Evolutionary conservation across 30 jellyfish, hydroid and myxozoan species (phyloP).

Genomic region (Turritopsis rubra): DNA sequence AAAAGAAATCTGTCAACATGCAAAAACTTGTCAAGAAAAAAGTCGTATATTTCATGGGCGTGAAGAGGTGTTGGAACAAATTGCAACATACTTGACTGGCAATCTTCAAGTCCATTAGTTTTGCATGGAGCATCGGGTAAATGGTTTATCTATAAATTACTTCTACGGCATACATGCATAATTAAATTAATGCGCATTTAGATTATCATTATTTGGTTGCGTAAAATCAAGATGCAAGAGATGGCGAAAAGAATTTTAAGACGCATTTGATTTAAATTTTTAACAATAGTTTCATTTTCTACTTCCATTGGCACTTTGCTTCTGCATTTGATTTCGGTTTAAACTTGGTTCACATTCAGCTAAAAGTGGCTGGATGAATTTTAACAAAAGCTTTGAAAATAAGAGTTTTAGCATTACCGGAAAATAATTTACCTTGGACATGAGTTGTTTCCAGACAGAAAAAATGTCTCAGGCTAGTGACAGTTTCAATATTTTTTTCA

Average conservation of each 20-base stretch:
- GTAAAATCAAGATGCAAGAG: too few relatives aligned
- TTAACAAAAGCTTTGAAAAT: neutral
- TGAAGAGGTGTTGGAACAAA: conserved; percentile 48
- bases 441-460: neutral
- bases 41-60: conserved; percentile 68
- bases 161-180: neutral
- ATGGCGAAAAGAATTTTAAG: too few relatives aligned
- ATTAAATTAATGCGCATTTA: neutral
- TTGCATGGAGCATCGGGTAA: conserved; percentile 46
- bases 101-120: conserved; percentile 26
- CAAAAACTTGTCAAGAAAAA: conserved; percentile 64
- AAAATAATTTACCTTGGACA: too few relatives aligned
- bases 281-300: too few relatives aligned
- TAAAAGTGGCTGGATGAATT: neutral
- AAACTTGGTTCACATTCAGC: neutral
- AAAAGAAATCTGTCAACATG: conserved; percentile 65
- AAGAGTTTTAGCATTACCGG: too few relatives aligned
- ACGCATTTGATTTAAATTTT: too few relatives aligned
- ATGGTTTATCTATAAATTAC: too few relatives aligned
- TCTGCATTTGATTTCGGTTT: neutral
- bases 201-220: neutral
- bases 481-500: neutral
- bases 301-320: too few relatives aligned
- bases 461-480: neutral
- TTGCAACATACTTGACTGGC: conserved; percentile 24